phyloP scores from a whole-genome alignment of 2,888 invertebrate genomes.

The Diplolepis rosae region DNA sequence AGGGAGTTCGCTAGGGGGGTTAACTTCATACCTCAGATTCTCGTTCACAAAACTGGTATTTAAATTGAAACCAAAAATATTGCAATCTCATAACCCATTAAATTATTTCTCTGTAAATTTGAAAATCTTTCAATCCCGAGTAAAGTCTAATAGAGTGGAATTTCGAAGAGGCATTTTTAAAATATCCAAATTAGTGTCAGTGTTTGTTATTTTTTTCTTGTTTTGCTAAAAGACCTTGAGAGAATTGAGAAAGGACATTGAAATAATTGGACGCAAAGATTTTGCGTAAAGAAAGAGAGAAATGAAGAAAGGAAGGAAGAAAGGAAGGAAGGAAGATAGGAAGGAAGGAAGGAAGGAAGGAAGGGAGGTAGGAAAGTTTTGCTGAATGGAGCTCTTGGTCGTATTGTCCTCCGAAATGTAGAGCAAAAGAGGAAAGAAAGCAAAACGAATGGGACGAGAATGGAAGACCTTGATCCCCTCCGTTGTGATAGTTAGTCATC shows the following conservation, averaged over 20 bases:
- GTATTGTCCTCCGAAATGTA: constrained; percentile 23
- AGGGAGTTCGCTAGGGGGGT: no score
- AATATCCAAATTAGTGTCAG: no score
- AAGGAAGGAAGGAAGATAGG: neutral
- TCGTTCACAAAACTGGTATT: neutral
- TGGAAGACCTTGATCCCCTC: constrained; percentile 26
- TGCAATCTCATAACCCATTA: neutral
- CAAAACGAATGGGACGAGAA: constrained; percentile 26
- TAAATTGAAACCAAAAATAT: neutral
- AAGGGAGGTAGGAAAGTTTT: constrained; percentile 24
- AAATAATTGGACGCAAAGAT: no score
- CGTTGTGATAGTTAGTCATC: constrained; percentile 26
- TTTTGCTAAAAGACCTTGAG: neutral
- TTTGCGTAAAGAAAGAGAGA: no score
- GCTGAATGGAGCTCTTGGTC: constrained; percentile 8
- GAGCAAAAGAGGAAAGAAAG: constrained; percentile 28
- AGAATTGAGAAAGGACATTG: neutral
- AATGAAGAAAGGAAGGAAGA: no score
- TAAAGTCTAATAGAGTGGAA: no score
- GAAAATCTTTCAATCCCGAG: neutral
- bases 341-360: neutral
- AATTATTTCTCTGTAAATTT: neutral
- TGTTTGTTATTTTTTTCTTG: neutral
- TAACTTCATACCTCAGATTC: neutral
- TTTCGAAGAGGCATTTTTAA: no score